These are phyloP conservation scores for Dorcus hopei DNA, from an alignment of 2,888 invertebrate genomes.

Conservation along the genomic window DNA sequence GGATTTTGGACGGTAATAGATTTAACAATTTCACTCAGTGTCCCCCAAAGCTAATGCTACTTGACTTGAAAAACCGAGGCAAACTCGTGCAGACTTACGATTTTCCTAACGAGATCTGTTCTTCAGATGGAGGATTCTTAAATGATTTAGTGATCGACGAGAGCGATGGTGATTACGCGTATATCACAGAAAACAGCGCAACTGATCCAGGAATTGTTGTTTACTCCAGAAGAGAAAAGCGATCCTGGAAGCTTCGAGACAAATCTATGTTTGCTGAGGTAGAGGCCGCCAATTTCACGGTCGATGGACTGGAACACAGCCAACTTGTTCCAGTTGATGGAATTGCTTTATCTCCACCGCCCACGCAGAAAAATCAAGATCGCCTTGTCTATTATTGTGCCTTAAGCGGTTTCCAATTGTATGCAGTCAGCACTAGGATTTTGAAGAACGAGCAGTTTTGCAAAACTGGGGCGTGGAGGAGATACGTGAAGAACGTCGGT, in stretches of 20 bases:
- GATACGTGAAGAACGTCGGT: constrained; percentile 55
- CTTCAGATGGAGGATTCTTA: constrained; percentile 56
- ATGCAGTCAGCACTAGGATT: constrained; percentile 59
- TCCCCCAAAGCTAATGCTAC: constrained; percentile 15
- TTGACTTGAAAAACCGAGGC: constrained; percentile 16
- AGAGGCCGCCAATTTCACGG: constrained; percentile 58
- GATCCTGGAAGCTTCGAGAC: constrained; percentile 67
- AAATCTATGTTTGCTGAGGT: constrained; percentile 61
- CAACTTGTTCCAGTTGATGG: constrained; percentile 64
- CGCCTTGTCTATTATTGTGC: constrained; percentile 37
- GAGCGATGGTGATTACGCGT: constrained; percentile 60
- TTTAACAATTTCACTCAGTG: constrained; percentile 33
- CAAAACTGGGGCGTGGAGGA: constrained; percentile 34
- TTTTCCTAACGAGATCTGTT: constrained; percentile 48
- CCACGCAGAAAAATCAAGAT: constrained; percentile 35
- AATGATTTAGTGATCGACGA: constrained; percentile 65
- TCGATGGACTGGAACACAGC: constrained; percentile 56
- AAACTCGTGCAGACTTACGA: constrained; percentile 14
- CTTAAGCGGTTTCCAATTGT: constrained; percentile 48
- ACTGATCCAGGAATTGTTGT: constrained; percentile 67
- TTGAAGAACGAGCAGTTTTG: constrained; percentile 56
- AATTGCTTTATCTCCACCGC: constrained; percentile 66
- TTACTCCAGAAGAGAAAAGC: constrained; percentile 55
- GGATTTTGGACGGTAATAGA: constrained; percentile 67
- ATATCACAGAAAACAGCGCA: constrained; percentile 64